These are phyloP conservation scores for Subacronicta megacephala DNA, from an alignment of 2,888 invertebrate genomes.

Conservation along the genomic window DNA sequence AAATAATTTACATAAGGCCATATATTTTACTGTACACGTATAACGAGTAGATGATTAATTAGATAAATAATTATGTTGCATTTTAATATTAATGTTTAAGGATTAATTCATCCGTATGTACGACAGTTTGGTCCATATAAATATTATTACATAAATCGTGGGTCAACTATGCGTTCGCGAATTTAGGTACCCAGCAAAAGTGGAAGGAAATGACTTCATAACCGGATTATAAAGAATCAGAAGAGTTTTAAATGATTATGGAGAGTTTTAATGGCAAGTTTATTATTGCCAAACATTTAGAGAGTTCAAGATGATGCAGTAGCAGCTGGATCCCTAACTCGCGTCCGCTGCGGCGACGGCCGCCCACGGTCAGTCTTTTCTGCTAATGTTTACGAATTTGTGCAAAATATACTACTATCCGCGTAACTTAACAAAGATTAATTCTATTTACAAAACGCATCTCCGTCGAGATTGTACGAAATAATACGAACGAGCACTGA, in stretches of 20 bases:
- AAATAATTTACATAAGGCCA: constrained; percentile 89
- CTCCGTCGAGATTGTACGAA: constrained; percentile 74
- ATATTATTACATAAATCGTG: constrained; percentile 86
- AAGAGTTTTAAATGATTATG: constrained; percentile 32
- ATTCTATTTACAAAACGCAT: constrained; percentile 85
- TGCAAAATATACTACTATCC: constrained; percentile 88
- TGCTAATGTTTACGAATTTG: constrained; percentile 87
- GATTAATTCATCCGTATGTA: constrained; percentile 87
- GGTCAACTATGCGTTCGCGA: constrained; percentile 71
- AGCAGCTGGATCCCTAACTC: constrained; percentile 78
- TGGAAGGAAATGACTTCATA: constrained; percentile 26
- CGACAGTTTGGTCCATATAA: constrained; percentile 89
- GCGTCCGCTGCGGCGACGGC: constrained; percentile 82
- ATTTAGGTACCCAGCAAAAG: constrained; percentile 76
- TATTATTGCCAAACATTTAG: constrained; percentile 18
- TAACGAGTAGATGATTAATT: constrained; percentile 88
- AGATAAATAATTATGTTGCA: constrained; percentile 84
- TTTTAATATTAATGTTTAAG: constrained; percentile 85
- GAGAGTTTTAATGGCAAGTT: constrained; percentile 20
- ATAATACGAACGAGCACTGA: constrained; percentile 85
- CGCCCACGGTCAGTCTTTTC: constrained; percentile 89
- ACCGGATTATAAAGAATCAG: constrained; percentile 32
- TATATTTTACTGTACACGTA: constrained; percentile 88
- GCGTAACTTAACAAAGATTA: constrained; percentile 84
- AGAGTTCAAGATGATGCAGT: constrained; percentile 23